Base-by-base conservation (phyloP, 2,888 invertebrate genomes). In the Dilophus febrilis region DNA sequence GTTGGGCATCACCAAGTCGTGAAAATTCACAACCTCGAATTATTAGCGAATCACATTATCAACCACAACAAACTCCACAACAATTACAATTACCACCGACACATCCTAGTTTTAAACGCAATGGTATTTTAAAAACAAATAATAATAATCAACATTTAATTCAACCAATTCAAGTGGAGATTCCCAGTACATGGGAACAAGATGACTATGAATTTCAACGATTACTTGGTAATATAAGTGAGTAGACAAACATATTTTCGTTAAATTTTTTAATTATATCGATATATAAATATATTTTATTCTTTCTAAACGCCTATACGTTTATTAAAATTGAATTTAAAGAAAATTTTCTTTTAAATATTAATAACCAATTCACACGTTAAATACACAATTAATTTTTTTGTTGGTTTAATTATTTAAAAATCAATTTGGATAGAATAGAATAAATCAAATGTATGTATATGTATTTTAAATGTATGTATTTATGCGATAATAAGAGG, bases 151-250 rank as follows among this genome's bases (percentile, higher is more conserved):
- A 60, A 53, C 63, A 69, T 56, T 57, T 62, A 40, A 73, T 73
- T 18, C 64, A 81, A 47, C 65, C 68, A 45, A 66, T 82, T 44
- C 72, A 77, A 51, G 72, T 81, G 44, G 78, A 80, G 8, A 22
- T 22, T 62, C 72, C 75, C 52, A 70, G 72, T 53, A 65, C 74
- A 41, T 76, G 74, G 71, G 72, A 43, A 40, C 39, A 47, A 38
- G 48, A 49, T 37, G 47, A 44, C 34, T 38, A 48, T 37, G 39
- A 44, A 37, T 45, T 32, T 11, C 27, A 34, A 27, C 34, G 10
- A 30, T 31, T 49, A 31, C 37, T 50, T 26, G 42, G 43, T 6
- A 42, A 44, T 35, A 42, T 44, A 45, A 39, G 51, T 51, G 44
- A 51, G 51, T 50, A 41, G 16, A 29, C 30, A 22, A 3, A 14